Base-by-base conservation (phyloP, 2,888 invertebrate genomes). In the Andrena flavipes region DNA sequence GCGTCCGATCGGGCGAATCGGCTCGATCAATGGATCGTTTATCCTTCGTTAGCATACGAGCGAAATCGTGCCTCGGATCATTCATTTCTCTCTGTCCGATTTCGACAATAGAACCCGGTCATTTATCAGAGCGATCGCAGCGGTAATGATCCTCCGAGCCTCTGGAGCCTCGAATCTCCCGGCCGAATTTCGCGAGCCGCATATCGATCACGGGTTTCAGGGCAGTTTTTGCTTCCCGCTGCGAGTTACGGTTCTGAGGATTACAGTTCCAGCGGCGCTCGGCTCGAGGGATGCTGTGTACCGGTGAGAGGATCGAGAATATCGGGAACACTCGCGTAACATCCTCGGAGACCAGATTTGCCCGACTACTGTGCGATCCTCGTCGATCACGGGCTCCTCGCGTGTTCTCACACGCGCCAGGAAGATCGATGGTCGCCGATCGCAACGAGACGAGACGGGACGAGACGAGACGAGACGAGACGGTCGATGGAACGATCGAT, bases 401-500 rank as follows among this genome's bases (percentile, higher is more conserved):
- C 73, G 73, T 67, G 76, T 76, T 74, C 75, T 80, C 88, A 76
- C 80, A 74, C 70, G 78, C 79, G 81, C 73, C 82, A 72, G 64
- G 49, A 69, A 82, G 70, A 86, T 65, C 76, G 76, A 78, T 81
- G 76, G 71, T 60, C 30, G 30, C 33, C 64, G 77, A 79, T 67
- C 68, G 72, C 59, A 51, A 84, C 80, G 76, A 87, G 72, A 85
- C 84, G 69, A 64, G 71, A 84, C 83, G 51, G 30, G 59, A 20
- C 67, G 42, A 23, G 62, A 54, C 67, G 68, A 6, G 30, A 30
- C 30, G 30, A 62, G 42, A 29, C 51, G 67, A 76, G 81, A 82
- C 85, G 81, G 82, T 82, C 74, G 80, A 82, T 81, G 80, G 84
- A 68, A 72, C 73, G 70, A 79, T 79, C 76, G 70, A 79, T 79